Evolutionary conservation across 2,888 invertebrate genomes (phyloP).

Genomic region (Galerucella calmariensis): DNA sequence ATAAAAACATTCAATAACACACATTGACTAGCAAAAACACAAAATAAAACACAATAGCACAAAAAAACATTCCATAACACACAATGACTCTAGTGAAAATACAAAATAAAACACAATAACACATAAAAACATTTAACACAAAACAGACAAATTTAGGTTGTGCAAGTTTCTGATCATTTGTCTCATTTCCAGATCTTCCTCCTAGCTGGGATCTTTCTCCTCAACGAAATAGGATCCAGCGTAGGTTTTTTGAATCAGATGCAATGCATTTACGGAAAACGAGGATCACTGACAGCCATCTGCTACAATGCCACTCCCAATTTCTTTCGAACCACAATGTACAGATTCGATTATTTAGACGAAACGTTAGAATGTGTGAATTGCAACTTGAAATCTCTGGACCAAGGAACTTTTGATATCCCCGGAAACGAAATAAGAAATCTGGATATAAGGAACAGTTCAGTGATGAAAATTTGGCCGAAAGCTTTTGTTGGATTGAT

Average conservation of each 20-base stretch:
- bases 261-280: slow-evolving; percentile 59
- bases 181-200: slow-evolving; percentile 30
- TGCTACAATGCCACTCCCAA: slow-evolving; percentile 57
- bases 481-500: slow-evolving; percentile 57
- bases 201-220: not conserved
- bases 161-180: not conserved
- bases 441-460: slow-evolving; percentile 53
- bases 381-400: slow-evolving; percentile 55
- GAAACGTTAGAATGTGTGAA: slow-evolving; percentile 59
- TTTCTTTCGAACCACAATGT: slow-evolving; percentile 57
- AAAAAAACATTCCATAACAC: no score
- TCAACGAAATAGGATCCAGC: not conserved
- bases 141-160: not conserved
- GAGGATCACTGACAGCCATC: slow-evolving; percentile 61
- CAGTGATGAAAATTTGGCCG: slow-evolving; percentile 51
- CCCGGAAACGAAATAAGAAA: slow-evolving; percentile 59
- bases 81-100: no score
- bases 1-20: no score
- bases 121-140: no score
- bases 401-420: slow-evolving; percentile 59
- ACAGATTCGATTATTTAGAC: slow-evolving; percentile 61
- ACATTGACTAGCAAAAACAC: no score
- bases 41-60: no score
- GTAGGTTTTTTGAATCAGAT: slow-evolving; percentile 32
- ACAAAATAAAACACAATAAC: no score